Percentiles rank a stretch among this genome's conserved stretches.
phyloP scores from a whole-genome alignment of 2,113 vertebrate species.

The Dipodomys merriami region DNA sequence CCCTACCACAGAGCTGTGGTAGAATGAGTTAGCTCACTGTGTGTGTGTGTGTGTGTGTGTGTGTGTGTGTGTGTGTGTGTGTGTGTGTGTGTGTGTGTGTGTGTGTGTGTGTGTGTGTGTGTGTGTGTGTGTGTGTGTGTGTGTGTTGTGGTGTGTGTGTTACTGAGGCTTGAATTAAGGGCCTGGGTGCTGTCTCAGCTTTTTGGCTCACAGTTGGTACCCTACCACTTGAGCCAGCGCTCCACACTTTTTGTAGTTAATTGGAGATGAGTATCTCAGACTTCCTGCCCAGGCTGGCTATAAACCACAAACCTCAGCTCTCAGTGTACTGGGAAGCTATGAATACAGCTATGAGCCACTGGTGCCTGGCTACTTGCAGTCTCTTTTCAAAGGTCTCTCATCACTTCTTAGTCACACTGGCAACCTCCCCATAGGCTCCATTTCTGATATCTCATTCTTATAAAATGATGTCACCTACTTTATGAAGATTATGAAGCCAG shows the following conservation, averaged over 20 bases:
- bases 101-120: neutral
- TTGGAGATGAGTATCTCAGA: too few relatives aligned
- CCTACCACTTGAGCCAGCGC: too few relatives aligned
- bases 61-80: neutral
- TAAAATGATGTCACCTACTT: slow-evolving; percentile 2
- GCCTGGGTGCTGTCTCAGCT: too few relatives aligned
- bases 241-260: too few relatives aligned
- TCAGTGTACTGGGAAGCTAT: too few relatives aligned
- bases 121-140: neutral
- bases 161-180: too few relatives aligned
- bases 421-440: neutral
- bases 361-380: too few relatives aligned
- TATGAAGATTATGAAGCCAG: neutral
- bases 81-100: neutral
- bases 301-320: too few relatives aligned
- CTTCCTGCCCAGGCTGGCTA: too few relatives aligned
- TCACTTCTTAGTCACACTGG: neutral
- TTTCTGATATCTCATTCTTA: slow-evolving; percentile 2
- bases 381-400: neutral
- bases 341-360: too few relatives aligned
- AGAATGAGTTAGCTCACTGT: neutral
- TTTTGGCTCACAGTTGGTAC: too few relatives aligned
- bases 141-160: too few relatives aligned
- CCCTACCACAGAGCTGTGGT: neutral
- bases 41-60: neutral